Percentiles rank a stretch among this genome's conserved stretches.
These are phyloP conservation scores for Chrysolina americana DNA, from an alignment of 2,888 invertebrate genomes.

Conservation along the genomic window DNA sequence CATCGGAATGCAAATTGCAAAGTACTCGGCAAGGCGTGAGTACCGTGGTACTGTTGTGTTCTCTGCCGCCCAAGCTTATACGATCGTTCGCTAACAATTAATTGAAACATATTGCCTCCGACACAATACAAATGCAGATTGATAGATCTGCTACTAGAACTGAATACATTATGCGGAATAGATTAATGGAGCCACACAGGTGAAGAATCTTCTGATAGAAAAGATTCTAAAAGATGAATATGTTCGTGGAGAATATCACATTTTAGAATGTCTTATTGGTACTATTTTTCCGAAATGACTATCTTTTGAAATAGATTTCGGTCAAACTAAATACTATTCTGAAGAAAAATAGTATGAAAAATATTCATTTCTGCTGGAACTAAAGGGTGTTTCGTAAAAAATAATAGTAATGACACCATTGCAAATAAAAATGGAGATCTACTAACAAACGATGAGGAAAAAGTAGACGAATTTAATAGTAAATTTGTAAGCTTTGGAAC, in stretches of 20 bases:
- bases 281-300: background rate
- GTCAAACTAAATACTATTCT: too few species aligned
- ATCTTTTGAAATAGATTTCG: too few species aligned
- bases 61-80: constrained; percentile 48
- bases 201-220: background rate
- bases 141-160: constrained; percentile 42
- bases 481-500: too few species aligned
- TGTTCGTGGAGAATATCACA: background rate
- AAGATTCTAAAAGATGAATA: background rate
- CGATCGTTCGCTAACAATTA: constrained; percentile 50
- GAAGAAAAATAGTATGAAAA: too few species aligned
- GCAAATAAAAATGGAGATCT: too few species aligned
- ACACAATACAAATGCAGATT: constrained; percentile 49
- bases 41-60: constrained; percentile 33
- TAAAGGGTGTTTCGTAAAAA: too few species aligned
- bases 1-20: constrained; percentile 55
- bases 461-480: too few species aligned
- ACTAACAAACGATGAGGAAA: too few species aligned
- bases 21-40: constrained; percentile 47
- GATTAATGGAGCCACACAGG: constrained; percentile 13
- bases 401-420: too few species aligned
- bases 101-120: constrained; percentile 54
- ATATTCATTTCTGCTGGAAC: too few species aligned
- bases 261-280: background rate
- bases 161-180: constrained; percentile 27